These are phyloP conservation scores for Aptenodytes forsteri DNA, from an alignment of 2,113 vertebrate species.

Conservation along the genomic window DNA sequence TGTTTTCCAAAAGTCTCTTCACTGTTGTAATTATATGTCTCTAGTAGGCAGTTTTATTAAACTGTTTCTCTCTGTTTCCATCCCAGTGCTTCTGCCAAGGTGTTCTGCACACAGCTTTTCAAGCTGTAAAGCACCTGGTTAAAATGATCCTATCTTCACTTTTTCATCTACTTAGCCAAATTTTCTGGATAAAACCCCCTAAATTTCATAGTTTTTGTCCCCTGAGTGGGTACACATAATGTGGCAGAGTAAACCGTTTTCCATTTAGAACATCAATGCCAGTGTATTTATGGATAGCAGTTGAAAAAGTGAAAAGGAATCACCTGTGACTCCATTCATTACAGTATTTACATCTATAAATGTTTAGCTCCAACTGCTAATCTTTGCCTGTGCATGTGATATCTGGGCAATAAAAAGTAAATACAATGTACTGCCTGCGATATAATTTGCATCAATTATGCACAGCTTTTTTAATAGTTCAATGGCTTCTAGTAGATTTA, in stretches of 20 bases:
- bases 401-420: neutral
- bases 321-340: neutral
- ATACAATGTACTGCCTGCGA: neutral
- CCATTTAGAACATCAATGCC: neutral
- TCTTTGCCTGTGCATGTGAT: neutral
- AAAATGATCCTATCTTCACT: neutral
- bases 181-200: neutral
- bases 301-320: neutral
- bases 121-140: neutral
- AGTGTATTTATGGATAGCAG: neutral
- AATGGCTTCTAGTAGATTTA: neutral
- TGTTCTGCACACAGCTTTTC: neutral
- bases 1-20: neutral
- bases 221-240: neutral
- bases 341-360: neutral
- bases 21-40: neutral
- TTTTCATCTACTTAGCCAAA: neutral
- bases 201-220: neutral
- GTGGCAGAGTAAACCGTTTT: neutral
- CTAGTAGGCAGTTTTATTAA: neutral
- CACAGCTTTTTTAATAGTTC: neutral
- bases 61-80: neutral
- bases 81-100: neutral
- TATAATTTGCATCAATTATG: neutral
- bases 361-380: neutral